Base-by-base conservation (phyloP, 2,888 invertebrate species). In the Thera britannica region DNA sequence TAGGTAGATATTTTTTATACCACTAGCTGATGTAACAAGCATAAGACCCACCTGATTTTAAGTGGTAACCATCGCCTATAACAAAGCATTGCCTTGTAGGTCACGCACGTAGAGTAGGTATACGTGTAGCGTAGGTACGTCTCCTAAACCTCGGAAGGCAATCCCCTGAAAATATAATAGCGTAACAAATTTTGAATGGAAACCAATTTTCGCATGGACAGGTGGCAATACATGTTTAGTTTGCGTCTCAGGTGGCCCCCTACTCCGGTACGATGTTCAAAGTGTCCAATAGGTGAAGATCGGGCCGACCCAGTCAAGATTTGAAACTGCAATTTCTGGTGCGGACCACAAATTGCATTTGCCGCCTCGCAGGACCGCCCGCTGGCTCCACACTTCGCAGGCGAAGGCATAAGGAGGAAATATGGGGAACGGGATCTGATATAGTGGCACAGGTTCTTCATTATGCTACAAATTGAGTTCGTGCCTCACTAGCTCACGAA, bases 341-440 rank as follows among this genome's bases (percentile, higher is more conserved):
- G 72, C 75, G 66, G 65, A 72, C 81, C 83, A 77, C 85, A 90
- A 91, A 92, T 90, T 90, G 87, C 87, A 90, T 90, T 88, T 85
- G 78, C 81, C 75, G 79, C 76, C 83, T 79, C 78, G 70, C 75
- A 77, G 76, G 79, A 79, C 79, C 78, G 75, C 73, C 75, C 65
- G 75, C 72, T 72, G 76, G 74, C 76, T 78, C 78, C 77, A 75
- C 80, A 79, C 82, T 74, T 80, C 75, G 68, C 55, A 38, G 62
- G 58, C 60, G 64, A 56, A 55, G 65, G 51, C 61, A 35, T 65
- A 62, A 61, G 55, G 48, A 62, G 62, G 55, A 72, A 70, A 74
- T 73, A 72, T 72, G 65, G 63, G 63, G 57, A 57, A 61, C 56
- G 23, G 44, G 58, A 60, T 67, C 63, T 63, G 66, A 70, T 60